Percentiles rank a stretch among this genome's conserved stretches.
Evolutionary conservation across 2,797 vertebrate species (phyloP).

Genomic region (Arrhamphus sclerolepis): DNA sequence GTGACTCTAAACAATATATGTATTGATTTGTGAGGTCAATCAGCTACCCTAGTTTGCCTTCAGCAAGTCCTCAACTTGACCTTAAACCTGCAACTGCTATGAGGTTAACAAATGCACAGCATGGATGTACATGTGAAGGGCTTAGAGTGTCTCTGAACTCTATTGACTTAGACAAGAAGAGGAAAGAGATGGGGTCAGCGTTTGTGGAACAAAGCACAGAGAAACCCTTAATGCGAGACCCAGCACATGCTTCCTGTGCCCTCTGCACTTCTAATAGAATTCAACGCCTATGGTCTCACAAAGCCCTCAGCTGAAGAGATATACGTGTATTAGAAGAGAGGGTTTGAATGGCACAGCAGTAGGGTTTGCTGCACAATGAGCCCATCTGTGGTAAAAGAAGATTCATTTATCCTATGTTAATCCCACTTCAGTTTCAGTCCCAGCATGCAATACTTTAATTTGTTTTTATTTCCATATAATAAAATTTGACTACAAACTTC

Average conservation of each 20-base stretch:
- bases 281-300: conserved; percentile 17
- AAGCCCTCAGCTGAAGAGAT: conserved; percentile 7
- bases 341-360: conserved; percentile 9
- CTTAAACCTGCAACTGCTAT: conserved; percentile 32
- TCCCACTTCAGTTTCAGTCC: not conserved
- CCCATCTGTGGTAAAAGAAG: conserved; percentile 10
- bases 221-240: conserved; percentile 40
- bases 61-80: conserved; percentile 28
- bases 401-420: conserved; percentile 7
- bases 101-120: conserved; percentile 11
- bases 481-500: too few relatives aligned
- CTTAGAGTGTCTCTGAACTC: conserved; percentile 30
- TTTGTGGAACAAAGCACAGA: conserved; percentile 26
- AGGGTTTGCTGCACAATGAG: conserved; percentile 1
- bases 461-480: not conserved
- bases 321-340: conserved; percentile 9
- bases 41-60: conserved; percentile 48
- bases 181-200: conserved; percentile 5
- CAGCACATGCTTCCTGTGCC: conserved; percentile 26
- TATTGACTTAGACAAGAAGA: conserved; percentile 10
- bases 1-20: conserved; percentile 55
- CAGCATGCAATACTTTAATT: not conserved
- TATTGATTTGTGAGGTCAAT: conserved; percentile 61
- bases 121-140: conserved; percentile 2
- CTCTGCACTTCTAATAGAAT: conserved; percentile 9